A percentile compares a stretch with the other conserved stretches of the same genome.
Evolutionary conservation across 2,113 vertebrate species (phyloP).

Genomic region (Calidris pugnax): DNA sequence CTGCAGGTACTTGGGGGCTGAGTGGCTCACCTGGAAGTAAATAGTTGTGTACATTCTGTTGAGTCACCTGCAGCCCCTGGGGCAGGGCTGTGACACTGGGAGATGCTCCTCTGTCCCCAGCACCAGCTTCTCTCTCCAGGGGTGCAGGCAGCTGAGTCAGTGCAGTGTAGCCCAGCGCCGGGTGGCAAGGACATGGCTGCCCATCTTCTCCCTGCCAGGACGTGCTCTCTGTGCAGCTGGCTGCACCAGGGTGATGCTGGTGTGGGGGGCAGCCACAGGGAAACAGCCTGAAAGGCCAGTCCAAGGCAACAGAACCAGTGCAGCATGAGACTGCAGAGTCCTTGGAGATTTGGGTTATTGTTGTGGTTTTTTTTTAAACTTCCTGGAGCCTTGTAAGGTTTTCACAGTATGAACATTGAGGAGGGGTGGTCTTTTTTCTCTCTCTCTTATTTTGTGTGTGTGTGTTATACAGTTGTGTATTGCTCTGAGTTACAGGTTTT

Average conservation of each 20-base stretch:
- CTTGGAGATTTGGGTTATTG: background rate
- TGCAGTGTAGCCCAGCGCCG: background rate
- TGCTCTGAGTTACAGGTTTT: background rate
- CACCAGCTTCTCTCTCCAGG: fast-evolving
- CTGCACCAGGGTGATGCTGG: fast-evolving
- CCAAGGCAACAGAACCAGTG: background rate
- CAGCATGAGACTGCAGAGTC: background rate
- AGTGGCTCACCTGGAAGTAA: background rate
- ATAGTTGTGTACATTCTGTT: fast-evolving
- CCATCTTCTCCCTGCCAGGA: background rate
- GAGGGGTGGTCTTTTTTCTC: background rate
- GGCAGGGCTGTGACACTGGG: background rate
- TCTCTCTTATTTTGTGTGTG: background rate
- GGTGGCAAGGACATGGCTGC: background rate
- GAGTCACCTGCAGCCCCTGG: background rate
- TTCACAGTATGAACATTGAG: background rate
- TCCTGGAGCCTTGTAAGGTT: background rate
- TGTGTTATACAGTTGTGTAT: background rate
- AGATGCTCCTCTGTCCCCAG: fast-evolving
- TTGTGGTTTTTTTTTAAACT: background rate
- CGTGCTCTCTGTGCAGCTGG: fast-evolving
- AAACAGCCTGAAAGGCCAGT: background rate
- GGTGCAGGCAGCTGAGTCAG: background rate
- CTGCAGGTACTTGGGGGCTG: background rate
- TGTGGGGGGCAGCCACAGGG: fast-evolving